Conservation (phyloP, 2,113 vertebrate species). For the Sialia sialis region DNA sequence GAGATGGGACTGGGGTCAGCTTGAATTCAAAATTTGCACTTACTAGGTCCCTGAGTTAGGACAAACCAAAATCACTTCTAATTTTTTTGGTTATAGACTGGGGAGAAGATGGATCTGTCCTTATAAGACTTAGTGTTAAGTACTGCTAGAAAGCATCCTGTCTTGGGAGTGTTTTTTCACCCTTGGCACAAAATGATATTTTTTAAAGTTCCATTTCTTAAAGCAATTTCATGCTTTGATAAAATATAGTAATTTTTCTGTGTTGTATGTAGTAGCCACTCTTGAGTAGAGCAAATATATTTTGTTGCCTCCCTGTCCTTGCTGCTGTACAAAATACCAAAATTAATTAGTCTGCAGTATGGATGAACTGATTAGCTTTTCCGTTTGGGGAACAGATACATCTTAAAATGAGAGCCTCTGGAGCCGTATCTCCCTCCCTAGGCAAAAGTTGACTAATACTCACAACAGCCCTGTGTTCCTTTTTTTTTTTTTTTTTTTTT, state of each 20-base stretch:
- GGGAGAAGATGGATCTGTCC: background rate
- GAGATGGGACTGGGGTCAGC: background rate
- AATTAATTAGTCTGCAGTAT: conserved; percentile 60
- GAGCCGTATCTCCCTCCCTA: background rate
- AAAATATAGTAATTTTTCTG: background rate
- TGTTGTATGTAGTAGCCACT: background rate
- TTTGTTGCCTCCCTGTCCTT: background rate
- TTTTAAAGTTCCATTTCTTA: background rate
- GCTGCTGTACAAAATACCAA: conserved; percentile 32
- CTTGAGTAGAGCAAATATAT: background rate
- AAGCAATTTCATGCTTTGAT: conserved; percentile 16
- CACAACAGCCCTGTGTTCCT: background rate
- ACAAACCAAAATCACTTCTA: background rate
- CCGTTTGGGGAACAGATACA: conserved; percentile 60
- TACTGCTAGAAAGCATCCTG: background rate
- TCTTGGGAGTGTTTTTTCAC: background rate
- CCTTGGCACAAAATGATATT: background rate
- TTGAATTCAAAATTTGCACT: background rate
- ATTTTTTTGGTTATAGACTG: background rate
- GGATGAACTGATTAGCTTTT: conserved; percentile 71
- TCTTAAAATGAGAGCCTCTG: conserved; percentile 24
- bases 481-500: no score
- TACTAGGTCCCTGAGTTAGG: background rate
- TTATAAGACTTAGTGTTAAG: background rate
- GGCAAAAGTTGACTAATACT: background rate